A percentile compares a stretch with the other conserved stretches of the same genome.
These are phyloP conservation scores for Sebastes oblongus DNA, from an alignment of 2,797 vertebrate genomes.

Conservation along the genomic window DNA sequence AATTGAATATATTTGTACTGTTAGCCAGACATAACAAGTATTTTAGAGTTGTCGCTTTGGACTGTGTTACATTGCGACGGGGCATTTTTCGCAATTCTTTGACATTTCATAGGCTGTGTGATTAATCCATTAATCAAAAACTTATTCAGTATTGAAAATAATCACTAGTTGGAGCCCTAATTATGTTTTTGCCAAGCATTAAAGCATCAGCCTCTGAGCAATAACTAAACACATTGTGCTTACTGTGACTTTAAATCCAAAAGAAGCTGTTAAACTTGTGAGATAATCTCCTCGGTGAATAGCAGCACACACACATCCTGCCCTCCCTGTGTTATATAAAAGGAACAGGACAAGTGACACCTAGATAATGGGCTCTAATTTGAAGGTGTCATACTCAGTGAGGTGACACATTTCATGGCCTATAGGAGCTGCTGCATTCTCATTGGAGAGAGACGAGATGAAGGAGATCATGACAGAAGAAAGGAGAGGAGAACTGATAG, in stretches of 20 bases:
- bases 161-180: neutral
- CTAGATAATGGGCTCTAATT: conserved; percentile 87
- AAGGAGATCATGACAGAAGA: conserved; percentile 39
- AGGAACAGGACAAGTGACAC: conserved; percentile 83
- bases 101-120: neutral
- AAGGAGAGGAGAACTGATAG: conserved; percentile 79
- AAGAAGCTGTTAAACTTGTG: conserved; percentile 17
- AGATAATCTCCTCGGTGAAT: neutral
- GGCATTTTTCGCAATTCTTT: neutral
- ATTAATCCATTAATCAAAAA: neutral
- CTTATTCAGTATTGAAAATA: neutral
- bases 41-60: neutral
- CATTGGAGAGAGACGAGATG: conserved; percentile 25
- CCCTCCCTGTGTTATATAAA: conserved; percentile 70
- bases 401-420: conserved; percentile 76
- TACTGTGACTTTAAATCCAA: neutral
- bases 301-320: conserved; percentile 31
- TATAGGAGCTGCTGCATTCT: conserved; percentile 67
- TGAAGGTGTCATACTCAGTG: conserved; percentile 84
- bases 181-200: neutral
- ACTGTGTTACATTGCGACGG: neutral
- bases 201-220: neutral
- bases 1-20: neutral
- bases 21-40: neutral
- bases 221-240: neutral